Evolutionary conservation across 2,888 invertebrate genomes (phyloP).

Genomic region (Abscondita cerata): DNA sequence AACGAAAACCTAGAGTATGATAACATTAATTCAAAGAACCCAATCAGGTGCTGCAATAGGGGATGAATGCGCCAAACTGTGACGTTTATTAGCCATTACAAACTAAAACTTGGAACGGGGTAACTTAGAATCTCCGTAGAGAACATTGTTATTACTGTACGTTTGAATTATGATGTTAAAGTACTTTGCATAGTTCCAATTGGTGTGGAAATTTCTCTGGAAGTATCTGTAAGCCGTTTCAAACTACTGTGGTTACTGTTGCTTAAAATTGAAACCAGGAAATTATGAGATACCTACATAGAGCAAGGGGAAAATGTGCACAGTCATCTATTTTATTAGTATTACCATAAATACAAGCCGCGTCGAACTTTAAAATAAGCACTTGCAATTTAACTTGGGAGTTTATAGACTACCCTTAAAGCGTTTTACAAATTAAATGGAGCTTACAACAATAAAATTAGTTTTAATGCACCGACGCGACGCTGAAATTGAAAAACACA

Average conservation of each 20-base stretch:
- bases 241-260: slow-evolving; percentile 10
- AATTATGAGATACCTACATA: slow-evolving; percentile 9
- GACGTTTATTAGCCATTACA: slow-evolving; percentile 32
- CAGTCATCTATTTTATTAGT: neutral
- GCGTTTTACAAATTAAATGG: no score
- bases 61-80: slow-evolving; percentile 27
- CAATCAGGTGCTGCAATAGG: slow-evolving; percentile 28
- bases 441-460: no score
- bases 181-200: slow-evolving; percentile 30
- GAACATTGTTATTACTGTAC: slow-evolving; percentile 25
- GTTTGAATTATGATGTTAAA: slow-evolving; percentile 30
- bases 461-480: no score
- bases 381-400: no score
- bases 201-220: slow-evolving; percentile 13
- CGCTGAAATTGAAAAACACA: no score
- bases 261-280: slow-evolving; percentile 4
- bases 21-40: slow-evolving; percentile 27
- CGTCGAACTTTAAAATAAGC: no score
- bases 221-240: slow-evolving; percentile 23
- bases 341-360: no score
- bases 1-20: slow-evolving; percentile 19
- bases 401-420: no score
- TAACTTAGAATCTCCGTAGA: slow-evolving; percentile 20
- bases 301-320: neutral
- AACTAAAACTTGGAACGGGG: slow-evolving; percentile 22